Conservation (phyloP, 35 echinoderm and acorn worm genomes). For the Antedon bifida region DNA sequence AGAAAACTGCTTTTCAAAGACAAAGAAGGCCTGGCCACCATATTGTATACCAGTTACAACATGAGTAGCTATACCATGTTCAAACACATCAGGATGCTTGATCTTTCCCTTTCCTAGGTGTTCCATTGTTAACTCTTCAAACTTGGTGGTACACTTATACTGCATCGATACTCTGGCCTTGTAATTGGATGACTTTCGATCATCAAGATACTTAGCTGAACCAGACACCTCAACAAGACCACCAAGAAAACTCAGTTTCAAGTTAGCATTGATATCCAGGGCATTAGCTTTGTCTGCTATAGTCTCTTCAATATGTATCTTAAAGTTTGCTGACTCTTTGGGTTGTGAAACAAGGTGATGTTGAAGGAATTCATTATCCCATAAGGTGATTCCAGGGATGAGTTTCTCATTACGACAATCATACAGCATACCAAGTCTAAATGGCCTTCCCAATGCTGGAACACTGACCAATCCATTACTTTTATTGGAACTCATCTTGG, state of each 20-base stretch:
- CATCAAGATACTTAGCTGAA: slow-evolving; percentile 11
- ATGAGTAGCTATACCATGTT: slow-evolving; percentile 28
- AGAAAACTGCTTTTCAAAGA: slow-evolving; percentile 18
- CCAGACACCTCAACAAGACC: slow-evolving; percentile 15
- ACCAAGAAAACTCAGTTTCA: slow-evolving; percentile 23
- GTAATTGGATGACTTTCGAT: neutral
- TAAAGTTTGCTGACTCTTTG: neutral
- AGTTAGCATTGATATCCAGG: slow-evolving; percentile 5
- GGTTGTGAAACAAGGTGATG: neutral
- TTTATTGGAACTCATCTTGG: no score
- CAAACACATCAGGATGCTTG: slow-evolving; percentile 22
- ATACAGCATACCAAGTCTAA: neutral
- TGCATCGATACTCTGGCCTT: slow-evolving; percentile 11
- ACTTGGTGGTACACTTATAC: slow-evolving; percentile 3
- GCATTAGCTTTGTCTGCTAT: slow-evolving; percentile 23
- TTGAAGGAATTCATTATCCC: neutral
- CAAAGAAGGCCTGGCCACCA: slow-evolving; percentile 27
- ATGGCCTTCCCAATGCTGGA: neutral
- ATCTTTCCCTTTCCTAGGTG: slow-evolving; percentile 11
- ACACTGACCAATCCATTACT: no score
- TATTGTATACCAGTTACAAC: slow-evolving; percentile 30
- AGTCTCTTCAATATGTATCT: slow-evolving; percentile 2
- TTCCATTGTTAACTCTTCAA: slow-evolving; percentile 14
- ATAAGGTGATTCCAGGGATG: neutral
- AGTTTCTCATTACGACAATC: neutral